Conservation (phyloP, 2,888 invertebrate species). For the Agriotes lineatus region DNA sequence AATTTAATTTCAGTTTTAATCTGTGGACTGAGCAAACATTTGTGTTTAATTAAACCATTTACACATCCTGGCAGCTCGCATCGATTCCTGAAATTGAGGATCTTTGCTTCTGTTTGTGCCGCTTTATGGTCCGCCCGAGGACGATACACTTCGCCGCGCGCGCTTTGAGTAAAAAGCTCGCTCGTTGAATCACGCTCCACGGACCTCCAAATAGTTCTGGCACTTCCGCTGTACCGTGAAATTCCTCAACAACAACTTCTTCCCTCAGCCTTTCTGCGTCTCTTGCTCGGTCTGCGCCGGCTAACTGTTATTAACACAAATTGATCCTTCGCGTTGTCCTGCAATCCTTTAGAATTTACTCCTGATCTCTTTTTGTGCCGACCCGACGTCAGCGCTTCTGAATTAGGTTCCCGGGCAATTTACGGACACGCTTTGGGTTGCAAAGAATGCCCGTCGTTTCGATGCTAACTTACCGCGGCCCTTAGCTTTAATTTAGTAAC, state of each 20-base stretch:
- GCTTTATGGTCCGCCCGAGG: conserved; percentile 42
- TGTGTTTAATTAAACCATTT: conserved; percentile 35
- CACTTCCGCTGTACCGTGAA: conserved; percentile 50
- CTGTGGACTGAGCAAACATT: conserved; percentile 24
- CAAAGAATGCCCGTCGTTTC: conserved; percentile 15
- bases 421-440: conserved; percentile 23
- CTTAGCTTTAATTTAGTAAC: background rate
- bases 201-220: conserved; percentile 52
- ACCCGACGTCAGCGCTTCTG: conserved; percentile 26
- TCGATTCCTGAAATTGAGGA: conserved; percentile 38
- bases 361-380: conserved; percentile 28
- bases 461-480: conserved; percentile 9
- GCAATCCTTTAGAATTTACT: conserved; percentile 32
- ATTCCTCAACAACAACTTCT: conserved; percentile 44
- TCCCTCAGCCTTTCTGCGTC: conserved; percentile 38
- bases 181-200: conserved; percentile 48
- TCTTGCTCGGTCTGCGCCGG: conserved; percentile 42
- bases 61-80: conserved; percentile 22
- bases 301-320: conserved; percentile 38
- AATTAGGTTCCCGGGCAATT: conserved; percentile 14
- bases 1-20: conserved; percentile 30
- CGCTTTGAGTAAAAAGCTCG: conserved; percentile 47
- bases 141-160: conserved; percentile 46
- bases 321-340: conserved; percentile 32
- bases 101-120: conserved; percentile 35